phyloP scores from a whole-genome alignment of 2,113 vertebrate genomes.

The Todiramphus chloris region DNA sequence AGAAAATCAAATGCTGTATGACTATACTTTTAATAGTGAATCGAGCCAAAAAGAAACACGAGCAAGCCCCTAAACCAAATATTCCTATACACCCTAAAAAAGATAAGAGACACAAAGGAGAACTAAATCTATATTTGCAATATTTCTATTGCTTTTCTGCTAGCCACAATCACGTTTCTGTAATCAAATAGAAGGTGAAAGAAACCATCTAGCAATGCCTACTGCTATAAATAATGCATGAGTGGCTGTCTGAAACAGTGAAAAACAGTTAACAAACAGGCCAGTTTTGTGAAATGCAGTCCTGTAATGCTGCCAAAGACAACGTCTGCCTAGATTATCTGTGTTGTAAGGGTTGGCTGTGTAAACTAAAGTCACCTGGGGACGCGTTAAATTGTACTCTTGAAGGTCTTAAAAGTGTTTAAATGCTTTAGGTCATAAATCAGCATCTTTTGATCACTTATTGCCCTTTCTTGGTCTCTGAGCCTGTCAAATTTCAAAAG shows the following conservation, averaged over 20 bases:
- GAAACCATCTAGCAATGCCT: conserved; percentile 25
- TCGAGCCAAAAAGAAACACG: neutral
- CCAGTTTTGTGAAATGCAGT: neutral
- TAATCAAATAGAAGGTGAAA: conserved; percentile 43
- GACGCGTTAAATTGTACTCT: conserved; percentile 34
- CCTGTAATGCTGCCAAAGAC: conserved; percentile 38
- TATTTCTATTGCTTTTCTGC: conserved; percentile 38
- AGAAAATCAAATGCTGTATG: neutral
- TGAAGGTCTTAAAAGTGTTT: conserved; percentile 61
- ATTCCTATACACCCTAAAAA: neutral
- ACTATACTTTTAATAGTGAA: neutral
- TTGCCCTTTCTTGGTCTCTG: neutral
- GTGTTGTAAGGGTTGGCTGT: conserved; percentile 18
- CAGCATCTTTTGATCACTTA: conserved; percentile 42
- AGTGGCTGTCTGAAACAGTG: conserved; percentile 31
- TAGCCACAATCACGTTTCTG: conserved; percentile 22
- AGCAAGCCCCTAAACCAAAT: neutral
- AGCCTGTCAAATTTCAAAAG: conserved; percentile 22
- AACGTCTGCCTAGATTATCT: conserved; percentile 59
- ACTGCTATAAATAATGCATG: conserved; percentile 26
- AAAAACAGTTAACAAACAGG: conserved; percentile 38
- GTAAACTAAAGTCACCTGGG: conserved; percentile 57
- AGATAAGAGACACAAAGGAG: neutral
- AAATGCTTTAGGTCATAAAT: conserved; percentile 50
- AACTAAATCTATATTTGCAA: conserved; percentile 1